Conservation (phyloP, 2,888 invertebrate genomes). For the Margaritifera margaritifera region DNA sequence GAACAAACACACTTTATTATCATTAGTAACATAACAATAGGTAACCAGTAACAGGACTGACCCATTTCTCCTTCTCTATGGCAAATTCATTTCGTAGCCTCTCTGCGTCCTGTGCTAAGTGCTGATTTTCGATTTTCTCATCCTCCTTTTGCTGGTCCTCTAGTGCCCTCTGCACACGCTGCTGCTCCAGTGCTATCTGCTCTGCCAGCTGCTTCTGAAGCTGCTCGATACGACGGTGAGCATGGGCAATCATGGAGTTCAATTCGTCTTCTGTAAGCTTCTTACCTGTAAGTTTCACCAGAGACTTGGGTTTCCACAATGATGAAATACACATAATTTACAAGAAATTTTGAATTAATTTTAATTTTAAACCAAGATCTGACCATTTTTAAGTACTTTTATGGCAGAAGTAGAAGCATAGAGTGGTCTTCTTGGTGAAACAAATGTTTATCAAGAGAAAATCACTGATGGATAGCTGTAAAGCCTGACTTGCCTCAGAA, state of each 20-base stretch:
- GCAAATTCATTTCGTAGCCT: constrained; percentile 81
- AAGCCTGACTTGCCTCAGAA: too few species aligned
- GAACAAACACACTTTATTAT: neutral
- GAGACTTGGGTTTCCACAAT: neutral
- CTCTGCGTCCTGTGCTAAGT: constrained; percentile 81
- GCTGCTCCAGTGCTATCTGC: constrained; percentile 76
- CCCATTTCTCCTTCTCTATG: constrained; percentile 79
- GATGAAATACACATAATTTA: neutral
- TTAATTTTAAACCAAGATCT: neutral
- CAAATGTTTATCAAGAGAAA: too few species aligned
- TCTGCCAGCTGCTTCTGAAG: constrained; percentile 85
- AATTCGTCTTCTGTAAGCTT: constrained; percentile 80
- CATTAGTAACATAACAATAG: neutral
- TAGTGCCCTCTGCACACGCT: constrained; percentile 80
- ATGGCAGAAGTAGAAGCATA: too few species aligned
- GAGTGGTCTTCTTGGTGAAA: too few species aligned
- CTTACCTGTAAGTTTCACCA: constrained; percentile 42
- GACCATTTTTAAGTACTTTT: too few species aligned
- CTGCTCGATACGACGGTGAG: constrained; percentile 83
- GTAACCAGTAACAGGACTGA: constrained; percentile 35
- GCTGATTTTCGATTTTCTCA: constrained; percentile 75
- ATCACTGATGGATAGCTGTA: too few species aligned
- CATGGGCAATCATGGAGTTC: constrained; percentile 85
- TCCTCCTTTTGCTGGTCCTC: constrained; percentile 79
- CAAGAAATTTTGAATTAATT: neutral